A percentile compares a stretch with the other conserved stretches of the same genome.
These are phyloP conservation scores for Ichneumoninae sp. DNA, from an alignment of 2,888 invertebrate species.

Conservation along the genomic window DNA sequence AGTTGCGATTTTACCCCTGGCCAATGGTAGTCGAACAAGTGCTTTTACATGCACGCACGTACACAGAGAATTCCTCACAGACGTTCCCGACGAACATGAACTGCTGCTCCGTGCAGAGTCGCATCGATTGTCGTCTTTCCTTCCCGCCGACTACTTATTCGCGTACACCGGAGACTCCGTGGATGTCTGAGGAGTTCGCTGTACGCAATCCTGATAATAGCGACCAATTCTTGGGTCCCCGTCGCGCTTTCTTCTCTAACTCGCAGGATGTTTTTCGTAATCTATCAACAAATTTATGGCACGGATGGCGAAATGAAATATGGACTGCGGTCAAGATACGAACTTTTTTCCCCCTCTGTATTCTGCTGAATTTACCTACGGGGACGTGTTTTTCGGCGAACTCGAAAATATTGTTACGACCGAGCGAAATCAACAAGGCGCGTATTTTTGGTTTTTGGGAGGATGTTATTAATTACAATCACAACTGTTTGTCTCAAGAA, in stretches of 20 bases:
- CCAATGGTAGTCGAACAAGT: conserved; percentile 21
- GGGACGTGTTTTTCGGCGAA: too few relatives aligned
- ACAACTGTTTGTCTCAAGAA: too few relatives aligned
- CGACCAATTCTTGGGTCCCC: conserved; percentile 41
- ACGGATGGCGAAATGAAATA: conserved; percentile 11
- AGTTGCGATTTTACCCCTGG: conserved; percentile 59
- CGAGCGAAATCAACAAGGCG: too few relatives aligned
- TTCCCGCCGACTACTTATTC: conserved; percentile 8
- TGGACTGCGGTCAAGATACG: not conserved
- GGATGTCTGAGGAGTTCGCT: conserved; percentile 11
- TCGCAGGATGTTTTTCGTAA: conserved; percentile 55
- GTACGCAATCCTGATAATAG: not conserved
- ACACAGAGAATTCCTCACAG: conserved; percentile 13
- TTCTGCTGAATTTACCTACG: too few relatives aligned
- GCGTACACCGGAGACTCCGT: not conserved
- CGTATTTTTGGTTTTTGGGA: too few relatives aligned
- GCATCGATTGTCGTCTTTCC: conserved; percentile 42
- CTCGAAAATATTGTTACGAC: too few relatives aligned
- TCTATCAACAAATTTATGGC: conserved; percentile 20
- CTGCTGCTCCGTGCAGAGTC: conserved; percentile 11
- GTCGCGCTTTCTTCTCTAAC: conserved; percentile 29
- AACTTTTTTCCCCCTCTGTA: too few relatives aligned
- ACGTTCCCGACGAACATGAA: conserved; percentile 30
- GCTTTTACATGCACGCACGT: conserved; percentile 39
- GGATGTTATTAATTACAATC: too few relatives aligned